Percentiles rank a stretch among this genome's conserved stretches.
Conservation (phyloP, 2,888 invertebrate genomes). For the Physocephala rufipes region DNA sequence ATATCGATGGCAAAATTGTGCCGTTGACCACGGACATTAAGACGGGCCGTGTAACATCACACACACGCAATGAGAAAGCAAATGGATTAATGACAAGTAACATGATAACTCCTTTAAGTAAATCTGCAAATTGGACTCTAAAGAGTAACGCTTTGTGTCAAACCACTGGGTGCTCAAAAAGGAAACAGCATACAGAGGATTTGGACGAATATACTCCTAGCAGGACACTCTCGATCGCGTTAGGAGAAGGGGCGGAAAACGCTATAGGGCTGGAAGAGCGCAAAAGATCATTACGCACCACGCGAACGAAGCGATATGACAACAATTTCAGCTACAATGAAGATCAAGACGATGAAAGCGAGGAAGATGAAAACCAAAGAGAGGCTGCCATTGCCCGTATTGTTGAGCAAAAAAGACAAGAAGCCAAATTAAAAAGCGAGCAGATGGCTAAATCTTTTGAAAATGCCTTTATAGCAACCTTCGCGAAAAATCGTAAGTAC, state of each 20-base stretch:
- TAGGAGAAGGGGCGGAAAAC: conserved; percentile 26
- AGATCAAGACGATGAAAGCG: conserved; percentile 50
- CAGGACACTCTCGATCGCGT: conserved; percentile 26
- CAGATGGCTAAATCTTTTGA: conserved; percentile 48
- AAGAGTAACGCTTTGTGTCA: conserved; percentile 24
- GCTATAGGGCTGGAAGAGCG: conserved; percentile 45
- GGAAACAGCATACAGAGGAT: conserved; percentile 34
- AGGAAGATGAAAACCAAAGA: conserved; percentile 43
- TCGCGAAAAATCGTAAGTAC: conserved; percentile 38
- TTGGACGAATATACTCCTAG: conserved; percentile 39
- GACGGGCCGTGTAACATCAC: conserved; percentile 46
- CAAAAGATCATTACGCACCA: conserved; percentile 50
- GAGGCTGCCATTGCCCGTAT: conserved; percentile 44
- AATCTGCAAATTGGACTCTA: too few relatives aligned
- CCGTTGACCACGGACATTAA: conserved; percentile 47
- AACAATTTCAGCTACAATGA: conserved; percentile 52
- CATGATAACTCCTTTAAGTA: too few relatives aligned
- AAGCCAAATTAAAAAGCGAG: conserved; percentile 45
- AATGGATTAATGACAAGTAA: too few relatives aligned
- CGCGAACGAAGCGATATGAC: conserved; percentile 50
- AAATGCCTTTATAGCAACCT: conserved; percentile 46
- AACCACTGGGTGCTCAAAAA: conserved; percentile 16
- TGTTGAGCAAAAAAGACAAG: conserved; percentile 47
- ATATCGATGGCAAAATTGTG: conserved; percentile 45
- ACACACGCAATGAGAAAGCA: conserved; percentile 39